Conservation (phyloP, 2,113 vertebrate species). For the Pteronura brasiliensis region DNA sequence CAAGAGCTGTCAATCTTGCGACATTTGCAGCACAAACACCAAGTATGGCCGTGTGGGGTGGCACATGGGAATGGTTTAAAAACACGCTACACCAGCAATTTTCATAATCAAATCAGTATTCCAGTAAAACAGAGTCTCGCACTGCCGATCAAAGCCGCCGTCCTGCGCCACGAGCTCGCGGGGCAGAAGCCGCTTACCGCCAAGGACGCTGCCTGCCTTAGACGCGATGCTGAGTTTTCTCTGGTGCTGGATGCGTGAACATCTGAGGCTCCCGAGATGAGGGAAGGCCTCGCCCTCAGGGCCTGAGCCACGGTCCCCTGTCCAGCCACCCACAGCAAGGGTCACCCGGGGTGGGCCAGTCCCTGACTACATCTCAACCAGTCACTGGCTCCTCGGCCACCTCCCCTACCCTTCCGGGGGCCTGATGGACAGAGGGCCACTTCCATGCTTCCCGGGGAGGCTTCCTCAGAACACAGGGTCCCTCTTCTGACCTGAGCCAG, state of each 20-base stretch:
- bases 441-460: not conserved
- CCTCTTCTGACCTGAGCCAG: not conserved
- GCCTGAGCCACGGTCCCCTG: not conserved
- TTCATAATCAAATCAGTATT: not conserved
- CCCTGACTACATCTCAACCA: fast-evolving
- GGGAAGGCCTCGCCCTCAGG: not conserved
- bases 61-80: not conserved
- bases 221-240: not conserved
- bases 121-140: not conserved
- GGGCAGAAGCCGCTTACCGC: fast-evolving
- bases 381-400: not conserved
- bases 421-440: not conserved
- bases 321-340: fast-evolving
- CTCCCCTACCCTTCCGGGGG: not conserved
- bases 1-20: not conserved
- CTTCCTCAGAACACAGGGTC: not conserved
- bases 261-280: not conserved
- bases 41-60: not conserved
- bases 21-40: not conserved
- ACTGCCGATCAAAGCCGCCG: fast-evolving
- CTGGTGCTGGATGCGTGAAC: not conserved
- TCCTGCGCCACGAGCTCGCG: fast-evolving
- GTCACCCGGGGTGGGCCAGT: not conserved
- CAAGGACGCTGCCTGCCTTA: fast-evolving
- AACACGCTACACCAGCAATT: not conserved